Base-by-base conservation (phyloP, 2,797 vertebrate species). In the Coendou prehensilis region DNA sequence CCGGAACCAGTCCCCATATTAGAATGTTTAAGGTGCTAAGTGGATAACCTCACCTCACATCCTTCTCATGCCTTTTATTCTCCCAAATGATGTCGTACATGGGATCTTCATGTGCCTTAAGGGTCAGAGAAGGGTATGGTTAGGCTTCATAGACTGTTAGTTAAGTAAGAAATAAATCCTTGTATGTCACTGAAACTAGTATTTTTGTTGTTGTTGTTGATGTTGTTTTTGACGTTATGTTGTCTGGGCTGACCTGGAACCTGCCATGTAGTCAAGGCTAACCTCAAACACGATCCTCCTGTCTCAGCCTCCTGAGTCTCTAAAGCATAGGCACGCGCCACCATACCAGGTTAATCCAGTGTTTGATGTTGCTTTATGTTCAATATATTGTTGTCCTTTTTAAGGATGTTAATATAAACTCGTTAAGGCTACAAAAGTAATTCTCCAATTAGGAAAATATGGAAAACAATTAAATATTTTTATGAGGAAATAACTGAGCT, bases 81-180 rank as follows among this genome's bases (percentile, higher is more conserved):
- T 99, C 99, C 81, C 99, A 99, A 96, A 99, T 99, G 93, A 99
- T 98, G 97, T 99, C 99, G 15, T 99, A 99, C 99, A 99, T 99
- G 22, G 99, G 99, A 97, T 99, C 99, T 99, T 99, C 99, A n/a
- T 99, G 99, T 93, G 99, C 99, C 99, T 41, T 99, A 61, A 61
- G 84, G 30, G 87, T 97, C 83, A 78, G 23, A 94, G 30, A 97
- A 71, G 18, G n/a, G 82, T 33, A 63, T 15, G 71, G 0, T 89
- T 93, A 96, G 88, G 22, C 22, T 85, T 91, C 50, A 23, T 6
- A 13, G 18, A 64, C 20, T 50, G 3, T 47, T 86, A 64, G 45
- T 52, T 69, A 86, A 80, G 30, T 63, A 95, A 87, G 84, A 67
- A 87, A 37, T 41, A 37, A 41, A 71, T 71, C 18, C n/a, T 41